Conservation (phyloP, 2,888 invertebrate genomes). For the Pachycephus smyrnensis region DNA sequence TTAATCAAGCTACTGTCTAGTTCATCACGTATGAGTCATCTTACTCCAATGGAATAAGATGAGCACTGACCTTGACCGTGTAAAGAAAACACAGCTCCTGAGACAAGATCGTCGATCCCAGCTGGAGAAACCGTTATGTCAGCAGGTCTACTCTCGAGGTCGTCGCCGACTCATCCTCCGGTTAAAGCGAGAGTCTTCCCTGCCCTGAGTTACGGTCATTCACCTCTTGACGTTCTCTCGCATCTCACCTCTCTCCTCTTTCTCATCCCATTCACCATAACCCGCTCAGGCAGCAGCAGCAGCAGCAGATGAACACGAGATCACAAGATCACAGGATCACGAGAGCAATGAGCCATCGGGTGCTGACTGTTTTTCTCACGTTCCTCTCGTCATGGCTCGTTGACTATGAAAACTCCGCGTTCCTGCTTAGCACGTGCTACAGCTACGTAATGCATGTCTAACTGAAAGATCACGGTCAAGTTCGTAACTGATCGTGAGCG, state of each 20-base stretch:
- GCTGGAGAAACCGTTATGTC: conserved; percentile 4
- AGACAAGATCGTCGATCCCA: conserved; percentile 1
- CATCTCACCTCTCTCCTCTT: too few species aligned
- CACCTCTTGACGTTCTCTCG: background rate
- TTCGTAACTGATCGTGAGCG: background rate
- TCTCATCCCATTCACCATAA: too few species aligned
- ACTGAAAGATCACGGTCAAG: conserved; percentile 5
- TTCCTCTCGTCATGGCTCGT: background rate
- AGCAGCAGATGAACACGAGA: too few species aligned
- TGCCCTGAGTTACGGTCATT: background rate
- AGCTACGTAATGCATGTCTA: background rate
- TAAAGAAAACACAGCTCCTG: conserved; percentile 11
- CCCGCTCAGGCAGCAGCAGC: too few species aligned
- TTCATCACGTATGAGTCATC: conserved; percentile 13
- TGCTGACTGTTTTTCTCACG: background rate
- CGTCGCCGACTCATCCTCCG: conserved; percentile 38
- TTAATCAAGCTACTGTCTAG: too few species aligned
- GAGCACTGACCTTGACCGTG: conserved; percentile 53
- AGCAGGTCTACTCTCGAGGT: conserved; percentile 38
- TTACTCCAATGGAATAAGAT: conserved; percentile 41
- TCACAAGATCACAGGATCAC: background rate
- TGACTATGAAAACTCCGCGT: background rate
- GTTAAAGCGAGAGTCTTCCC: conserved; percentile 16
- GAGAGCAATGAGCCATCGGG: background rate
- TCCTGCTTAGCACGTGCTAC: background rate